Conservation (phyloP, 2,113 vertebrate species). For the Cettia cetti region DNA sequence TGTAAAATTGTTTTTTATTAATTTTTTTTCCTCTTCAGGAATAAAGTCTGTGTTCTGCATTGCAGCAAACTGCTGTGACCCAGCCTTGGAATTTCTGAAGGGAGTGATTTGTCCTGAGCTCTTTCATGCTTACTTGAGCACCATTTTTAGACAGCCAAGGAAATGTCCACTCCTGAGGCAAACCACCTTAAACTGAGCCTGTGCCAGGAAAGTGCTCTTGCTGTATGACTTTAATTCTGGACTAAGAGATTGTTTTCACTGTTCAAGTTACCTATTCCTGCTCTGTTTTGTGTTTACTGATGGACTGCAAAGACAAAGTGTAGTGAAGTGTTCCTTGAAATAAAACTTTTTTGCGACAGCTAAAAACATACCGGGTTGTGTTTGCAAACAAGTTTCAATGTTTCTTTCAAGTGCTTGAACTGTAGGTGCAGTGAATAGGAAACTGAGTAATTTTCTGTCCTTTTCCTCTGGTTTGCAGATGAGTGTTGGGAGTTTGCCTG, state of each 20-base stretch:
- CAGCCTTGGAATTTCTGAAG: not conserved
- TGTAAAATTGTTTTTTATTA: not conserved
- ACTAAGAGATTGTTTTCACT: not conserved
- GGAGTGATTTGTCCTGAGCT: not conserved
- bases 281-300: not conserved
- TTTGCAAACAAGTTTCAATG: not conserved
- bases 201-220: not conserved
- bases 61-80: slow-evolving; percentile 4
- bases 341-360: not conserved
- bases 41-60: slow-evolving; percentile 24
- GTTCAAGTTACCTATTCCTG: not conserved
- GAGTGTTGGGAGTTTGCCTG: not conserved
- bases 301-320: not conserved
- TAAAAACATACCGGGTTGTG: not conserved
- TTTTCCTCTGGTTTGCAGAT: not conserved
- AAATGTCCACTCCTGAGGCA: not conserved
- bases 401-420: not conserved
- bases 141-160: not conserved
- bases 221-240: not conserved
- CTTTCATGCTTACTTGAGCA: not conserved
- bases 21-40: slow-evolving; percentile 26
- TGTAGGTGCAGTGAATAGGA: not conserved
- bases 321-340: not conserved
- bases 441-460: not conserved
- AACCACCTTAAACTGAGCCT: not conserved